These are phyloP conservation scores for Psilopogon haemacephalus DNA, from an alignment of 2,113 vertebrate species.

Conservation along the genomic window DNA sequence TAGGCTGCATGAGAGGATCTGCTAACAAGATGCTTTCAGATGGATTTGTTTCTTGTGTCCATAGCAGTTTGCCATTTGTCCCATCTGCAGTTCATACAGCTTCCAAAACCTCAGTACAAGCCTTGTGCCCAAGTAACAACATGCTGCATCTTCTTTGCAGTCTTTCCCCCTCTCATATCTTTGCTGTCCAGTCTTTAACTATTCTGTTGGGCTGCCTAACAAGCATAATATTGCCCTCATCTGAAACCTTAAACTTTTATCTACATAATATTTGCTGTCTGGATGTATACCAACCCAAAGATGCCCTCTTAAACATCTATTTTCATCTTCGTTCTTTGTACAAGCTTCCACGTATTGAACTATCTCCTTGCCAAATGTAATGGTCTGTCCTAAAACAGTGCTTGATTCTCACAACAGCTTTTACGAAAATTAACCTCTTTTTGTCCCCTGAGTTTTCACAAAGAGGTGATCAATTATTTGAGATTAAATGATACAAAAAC, in stretches of 20 bases:
- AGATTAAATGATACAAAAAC: not conserved
- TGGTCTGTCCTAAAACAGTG: not conserved
- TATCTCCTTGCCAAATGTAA: not conserved
- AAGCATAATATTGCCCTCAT: not conserved
- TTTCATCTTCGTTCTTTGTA: not conserved
- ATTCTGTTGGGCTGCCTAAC: not conserved
- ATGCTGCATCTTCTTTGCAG: not conserved
- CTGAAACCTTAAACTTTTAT: not conserved
- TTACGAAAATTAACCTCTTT: not conserved
- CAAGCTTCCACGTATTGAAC: not conserved
- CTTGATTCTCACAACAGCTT: not conserved
- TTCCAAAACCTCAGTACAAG: not conserved
- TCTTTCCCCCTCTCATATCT: not conserved
- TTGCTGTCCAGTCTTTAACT: not conserved
- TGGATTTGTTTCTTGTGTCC: not conserved
- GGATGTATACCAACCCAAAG: not conserved
- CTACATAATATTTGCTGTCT: not conserved
- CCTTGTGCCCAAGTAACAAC: not conserved
- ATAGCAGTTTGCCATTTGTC: not conserved
- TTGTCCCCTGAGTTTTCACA: not conserved
- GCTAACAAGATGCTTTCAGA: not conserved
- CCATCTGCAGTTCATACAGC: not conserved
- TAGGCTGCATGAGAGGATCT: not conserved
- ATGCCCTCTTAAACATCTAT: not conserved
- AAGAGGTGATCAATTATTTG: not conserved